A percentile compares a stretch with the other conserved stretches of the same genome.
Conservation (phyloP, 2,797 vertebrate species). For the Coranthus polyacanthus region DNA sequence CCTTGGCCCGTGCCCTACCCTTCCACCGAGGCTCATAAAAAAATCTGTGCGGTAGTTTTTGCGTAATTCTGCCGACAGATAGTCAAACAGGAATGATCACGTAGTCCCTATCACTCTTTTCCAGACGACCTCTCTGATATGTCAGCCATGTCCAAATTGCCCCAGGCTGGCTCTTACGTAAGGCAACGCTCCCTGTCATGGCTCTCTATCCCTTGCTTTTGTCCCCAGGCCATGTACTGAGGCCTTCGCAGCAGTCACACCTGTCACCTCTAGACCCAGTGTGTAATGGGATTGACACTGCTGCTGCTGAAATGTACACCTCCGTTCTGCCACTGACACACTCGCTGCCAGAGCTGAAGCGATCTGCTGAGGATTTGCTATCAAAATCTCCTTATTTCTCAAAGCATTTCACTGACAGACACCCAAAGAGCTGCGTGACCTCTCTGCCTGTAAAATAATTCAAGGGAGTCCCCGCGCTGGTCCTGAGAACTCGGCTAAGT, state of each 20-base stretch:
- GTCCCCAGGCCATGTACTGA: constrained; percentile 24
- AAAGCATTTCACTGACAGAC: not conserved
- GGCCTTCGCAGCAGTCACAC: constrained; percentile 46
- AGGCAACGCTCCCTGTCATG: constrained; percentile 13
- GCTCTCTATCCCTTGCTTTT: constrained; percentile 8
- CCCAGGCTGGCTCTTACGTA: constrained; percentile 50
- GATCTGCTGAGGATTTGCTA: constrained; percentile 2
- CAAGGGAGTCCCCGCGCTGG: not conserved
- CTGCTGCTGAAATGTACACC: constrained; percentile 81
- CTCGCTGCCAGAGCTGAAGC: constrained; percentile 10
- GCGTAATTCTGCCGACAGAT: too few species aligned
- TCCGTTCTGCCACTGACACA: constrained; percentile 45
- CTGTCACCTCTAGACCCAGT: constrained; percentile 55
- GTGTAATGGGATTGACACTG: constrained; percentile 72
- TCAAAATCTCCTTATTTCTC: constrained; percentile 1
- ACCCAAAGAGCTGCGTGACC: constrained; percentile 13
- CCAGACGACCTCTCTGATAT: constrained; percentile 11
- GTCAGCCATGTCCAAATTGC: constrained; percentile 24
- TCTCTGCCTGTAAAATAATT: constrained; percentile 1
- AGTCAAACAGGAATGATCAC: too few species aligned
- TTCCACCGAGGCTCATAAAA: too few species aligned
- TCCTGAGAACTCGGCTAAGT: not conserved
- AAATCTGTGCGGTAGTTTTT: too few species aligned
- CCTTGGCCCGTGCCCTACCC: too few species aligned
- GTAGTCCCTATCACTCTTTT: not conserved